Conservation (phyloP, 2,888 invertebrate genomes). For the Lamellibrachia columna region DNA sequence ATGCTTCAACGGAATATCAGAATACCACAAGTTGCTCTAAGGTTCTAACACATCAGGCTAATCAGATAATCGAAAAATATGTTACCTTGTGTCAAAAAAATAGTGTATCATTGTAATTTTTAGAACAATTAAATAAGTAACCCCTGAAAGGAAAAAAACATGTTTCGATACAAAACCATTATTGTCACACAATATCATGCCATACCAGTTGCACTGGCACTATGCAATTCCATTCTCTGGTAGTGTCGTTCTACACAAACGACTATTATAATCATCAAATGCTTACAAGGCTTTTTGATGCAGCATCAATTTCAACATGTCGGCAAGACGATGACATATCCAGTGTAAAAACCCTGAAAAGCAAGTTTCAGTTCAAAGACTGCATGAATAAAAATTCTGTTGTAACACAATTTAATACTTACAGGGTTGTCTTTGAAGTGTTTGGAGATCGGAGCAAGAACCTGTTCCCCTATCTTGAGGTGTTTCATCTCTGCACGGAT, state of each 20-base stretch:
- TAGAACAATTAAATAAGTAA: no score
- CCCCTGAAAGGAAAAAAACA: no score
- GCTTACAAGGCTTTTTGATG: no score
- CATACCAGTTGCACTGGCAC: no score
- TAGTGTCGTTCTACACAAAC: no score
- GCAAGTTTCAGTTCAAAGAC: neutral
- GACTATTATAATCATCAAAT: no score
- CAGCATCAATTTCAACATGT: no score
- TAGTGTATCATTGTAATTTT: neutral
- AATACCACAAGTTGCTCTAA: neutral
- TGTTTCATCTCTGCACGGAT: slow-evolving; percentile 57
- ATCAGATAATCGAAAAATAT: neutral
- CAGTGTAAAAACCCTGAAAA: neutral
- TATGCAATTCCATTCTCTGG: no score
- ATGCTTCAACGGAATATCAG: neutral
- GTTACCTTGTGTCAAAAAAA: neutral
- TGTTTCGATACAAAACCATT: no score
- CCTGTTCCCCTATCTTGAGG: slow-evolving; percentile 49
- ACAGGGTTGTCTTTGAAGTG: slow-evolving; percentile 54
- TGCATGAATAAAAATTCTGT: neutral
- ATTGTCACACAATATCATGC: no score
- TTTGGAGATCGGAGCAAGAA: slow-evolving; percentile 58
- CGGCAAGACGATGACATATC: neutral
- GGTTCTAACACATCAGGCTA: neutral
- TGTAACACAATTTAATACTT: neutral